Conservation (phyloP, 2,888 invertebrate genomes). For the Nymphalis urticae region DNA sequence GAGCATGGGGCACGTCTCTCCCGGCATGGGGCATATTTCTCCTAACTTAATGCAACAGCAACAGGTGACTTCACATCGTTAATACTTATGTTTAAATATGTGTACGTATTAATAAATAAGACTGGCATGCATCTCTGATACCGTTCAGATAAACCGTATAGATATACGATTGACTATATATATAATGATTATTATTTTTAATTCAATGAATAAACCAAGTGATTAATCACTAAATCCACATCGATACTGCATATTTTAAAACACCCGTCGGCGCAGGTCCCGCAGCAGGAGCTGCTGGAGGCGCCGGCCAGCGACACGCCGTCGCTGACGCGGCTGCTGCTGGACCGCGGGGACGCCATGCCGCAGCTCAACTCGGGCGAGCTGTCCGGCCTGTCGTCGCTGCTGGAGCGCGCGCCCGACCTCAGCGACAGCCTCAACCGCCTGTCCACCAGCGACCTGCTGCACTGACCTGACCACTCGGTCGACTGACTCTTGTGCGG, state of each 20-base stretch:
- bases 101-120: no score
- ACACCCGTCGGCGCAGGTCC: slow-evolving; percentile 18
- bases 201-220: no score
- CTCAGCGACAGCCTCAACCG: slow-evolving; percentile 57
- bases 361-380: slow-evolving; percentile 76
- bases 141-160: no score
- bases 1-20: slow-evolving; percentile 38
- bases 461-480: slow-evolving; percentile 30
- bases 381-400: slow-evolving; percentile 61
- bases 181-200: no score
- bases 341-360: slow-evolving; percentile 39
- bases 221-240: no score
- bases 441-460: slow-evolving; percentile 57
- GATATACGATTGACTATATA: no score
- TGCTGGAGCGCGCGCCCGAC: slow-evolving; percentile 45
- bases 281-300: slow-evolving; percentile 49
- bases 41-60: slow-evolving; percentile 38
- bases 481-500: no score
- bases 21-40: slow-evolving; percentile 43
- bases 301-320: slow-evolving; percentile 43
- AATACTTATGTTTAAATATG: no score
- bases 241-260: no score
- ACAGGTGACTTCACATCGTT: background rate
- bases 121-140: no score
- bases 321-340: slow-evolving; percentile 54